A percentile compares a stretch with the other conserved stretches of the same genome.
phyloP scores from a whole-genome alignment of 2,797 vertebrate species.

The Melanotaenia maccullochi region DNA sequence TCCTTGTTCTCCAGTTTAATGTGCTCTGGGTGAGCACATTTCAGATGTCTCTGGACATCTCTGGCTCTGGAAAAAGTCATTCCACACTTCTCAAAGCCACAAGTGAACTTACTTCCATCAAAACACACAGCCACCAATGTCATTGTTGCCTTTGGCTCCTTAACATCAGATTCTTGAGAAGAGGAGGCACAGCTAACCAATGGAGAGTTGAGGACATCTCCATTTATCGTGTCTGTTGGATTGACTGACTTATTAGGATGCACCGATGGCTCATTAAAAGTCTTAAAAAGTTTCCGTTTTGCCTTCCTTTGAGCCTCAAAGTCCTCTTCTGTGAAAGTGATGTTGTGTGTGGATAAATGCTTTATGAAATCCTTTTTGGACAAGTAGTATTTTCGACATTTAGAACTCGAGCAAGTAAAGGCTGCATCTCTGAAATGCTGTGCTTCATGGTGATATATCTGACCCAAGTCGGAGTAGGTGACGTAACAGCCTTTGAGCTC shows the following conservation, averaged over 20 bases:
- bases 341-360: slow-evolving; percentile 90
- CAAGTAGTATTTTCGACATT: slow-evolving; percentile 94
- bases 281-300: slow-evolving; percentile 71
- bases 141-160: slow-evolving; percentile 70
- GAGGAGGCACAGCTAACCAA: slow-evolving; percentile 52
- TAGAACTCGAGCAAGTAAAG: slow-evolving; percentile 88
- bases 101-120: slow-evolving; percentile 90
- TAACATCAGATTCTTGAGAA: slow-evolving; percentile 33
- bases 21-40: slow-evolving; percentile 88
- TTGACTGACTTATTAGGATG: slow-evolving; percentile 31
- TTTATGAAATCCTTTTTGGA: slow-evolving; percentile 92
- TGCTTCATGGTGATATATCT: slow-evolving; percentile 97
- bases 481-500: slow-evolving; percentile 93
- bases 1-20: slow-evolving; percentile 87
- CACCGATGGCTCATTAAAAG: slow-evolving; percentile 34
- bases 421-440: slow-evolving; percentile 97
- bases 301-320: slow-evolving; percentile 83
- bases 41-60: slow-evolving; percentile 91
- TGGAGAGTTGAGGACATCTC: slow-evolving; percentile 43
- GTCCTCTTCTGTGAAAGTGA: slow-evolving; percentile 83
- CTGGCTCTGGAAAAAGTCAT: slow-evolving; percentile 89
- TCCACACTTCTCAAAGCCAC: slow-evolving; percentile 91
- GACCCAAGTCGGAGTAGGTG: slow-evolving; percentile 93
- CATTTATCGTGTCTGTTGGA: slow-evolving; percentile 47
- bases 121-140: slow-evolving; percentile 89